Percentiles rank a stretch among this genome's conserved stretches.
These are phyloP conservation scores for Eilema caniola DNA, from an alignment of 2,888 invertebrate species.

Conservation along the genomic window DNA sequence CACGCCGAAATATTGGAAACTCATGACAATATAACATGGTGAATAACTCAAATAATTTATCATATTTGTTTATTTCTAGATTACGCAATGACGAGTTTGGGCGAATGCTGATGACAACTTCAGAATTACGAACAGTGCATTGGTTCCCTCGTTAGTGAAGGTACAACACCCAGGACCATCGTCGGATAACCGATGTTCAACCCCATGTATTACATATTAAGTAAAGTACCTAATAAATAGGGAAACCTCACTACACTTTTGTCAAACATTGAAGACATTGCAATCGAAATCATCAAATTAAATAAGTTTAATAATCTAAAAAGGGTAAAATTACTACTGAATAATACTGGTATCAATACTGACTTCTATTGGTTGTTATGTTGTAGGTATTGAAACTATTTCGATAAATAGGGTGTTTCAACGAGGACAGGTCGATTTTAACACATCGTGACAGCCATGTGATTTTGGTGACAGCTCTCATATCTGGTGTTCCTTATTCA, in stretches of 20 bases:
- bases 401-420: too few relatives aligned
- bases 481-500: too few relatives aligned
- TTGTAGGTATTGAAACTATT: not conserved
- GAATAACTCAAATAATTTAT: too few relatives aligned
- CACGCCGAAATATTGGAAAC: too few relatives aligned
- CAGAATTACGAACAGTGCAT: slow-evolving; percentile 26
- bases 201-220: slow-evolving; percentile 33
- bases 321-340: too few relatives aligned
- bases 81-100: slow-evolving; percentile 86
- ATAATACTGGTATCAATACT: not conserved
- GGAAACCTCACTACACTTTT: not conserved
- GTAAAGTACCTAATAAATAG: not conserved
- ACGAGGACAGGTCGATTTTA: too few relatives aligned
- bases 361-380: not conserved
- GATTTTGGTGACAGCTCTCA: too few relatives aligned
- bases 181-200: slow-evolving; percentile 26
- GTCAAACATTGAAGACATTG: not conserved
- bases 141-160: slow-evolving; percentile 44
- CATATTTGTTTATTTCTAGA: slow-evolving; percentile 72
- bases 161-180: slow-evolving; percentile 28
- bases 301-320: too few relatives aligned
- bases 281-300: not conserved
- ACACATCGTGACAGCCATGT: too few relatives aligned
- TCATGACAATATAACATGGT: too few relatives aligned
- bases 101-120: slow-evolving; percentile 80